A percentile compares a stretch with the other conserved stretches of the same genome.
These are phyloP conservation scores for Romanomermis culicivorax DNA, from an alignment of 2,888 invertebrate species.

Conservation along the genomic window DNA sequence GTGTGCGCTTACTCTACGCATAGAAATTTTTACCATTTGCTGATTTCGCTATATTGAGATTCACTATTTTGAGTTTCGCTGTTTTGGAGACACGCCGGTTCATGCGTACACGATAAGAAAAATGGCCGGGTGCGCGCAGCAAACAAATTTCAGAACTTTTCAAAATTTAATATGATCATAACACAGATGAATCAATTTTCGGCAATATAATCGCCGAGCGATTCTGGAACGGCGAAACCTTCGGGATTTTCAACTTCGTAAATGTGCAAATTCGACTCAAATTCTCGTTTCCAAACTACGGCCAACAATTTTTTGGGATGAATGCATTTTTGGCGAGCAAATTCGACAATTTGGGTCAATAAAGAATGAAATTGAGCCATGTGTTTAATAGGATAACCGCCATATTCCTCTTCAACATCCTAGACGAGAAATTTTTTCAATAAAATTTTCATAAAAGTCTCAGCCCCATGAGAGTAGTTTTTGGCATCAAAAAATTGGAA, in stretches of 20 bases:
- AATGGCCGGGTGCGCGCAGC: too few relatives aligned
- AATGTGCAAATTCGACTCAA: not conserved
- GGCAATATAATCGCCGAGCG: not conserved
- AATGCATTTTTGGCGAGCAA: not conserved
- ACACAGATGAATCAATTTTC: not conserved
- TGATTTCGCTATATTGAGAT: too few relatives aligned
- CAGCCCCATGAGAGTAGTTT: too few relatives aligned
- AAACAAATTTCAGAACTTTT: too few relatives aligned
- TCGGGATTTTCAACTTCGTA: not conserved
- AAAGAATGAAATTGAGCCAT: not conserved
- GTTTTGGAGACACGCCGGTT: too few relatives aligned
- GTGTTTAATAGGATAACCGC: not conserved
- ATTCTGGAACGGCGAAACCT: not conserved
- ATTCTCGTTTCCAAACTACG: not conserved
- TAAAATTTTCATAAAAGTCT: not conserved
- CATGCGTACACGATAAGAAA: too few relatives aligned
- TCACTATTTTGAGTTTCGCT: too few relatives aligned
- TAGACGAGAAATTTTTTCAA: not conserved
- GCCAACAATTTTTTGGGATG: not conserved
- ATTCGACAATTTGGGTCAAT: not conserved
- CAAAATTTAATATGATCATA: too few relatives aligned
- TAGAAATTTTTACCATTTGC: too few relatives aligned
- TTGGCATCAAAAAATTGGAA: too few relatives aligned
- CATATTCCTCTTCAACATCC: not conserved
- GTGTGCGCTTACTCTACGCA: too few relatives aligned